Evolutionary conservation across 1,140 invertebrate species (phyloP), one percentile per base, ranked within the genome.

Genomic region (Bathynomus jamesi): DNA sequence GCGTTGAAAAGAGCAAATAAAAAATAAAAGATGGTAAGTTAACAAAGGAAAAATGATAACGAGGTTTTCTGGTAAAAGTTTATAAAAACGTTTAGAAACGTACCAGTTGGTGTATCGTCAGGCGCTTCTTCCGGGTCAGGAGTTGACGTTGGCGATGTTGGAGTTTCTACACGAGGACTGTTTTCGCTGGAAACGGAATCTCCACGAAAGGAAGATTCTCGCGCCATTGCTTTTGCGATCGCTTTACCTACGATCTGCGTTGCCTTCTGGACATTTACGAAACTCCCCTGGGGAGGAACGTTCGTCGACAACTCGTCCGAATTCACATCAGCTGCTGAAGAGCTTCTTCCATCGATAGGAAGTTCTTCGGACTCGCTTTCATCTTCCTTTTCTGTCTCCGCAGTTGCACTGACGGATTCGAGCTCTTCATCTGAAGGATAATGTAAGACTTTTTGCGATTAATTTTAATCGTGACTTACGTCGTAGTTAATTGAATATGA

Each of bases 161-260:
- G 40, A 3, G 40, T 53, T 53, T 21, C 40, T 17, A 53, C 40
- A 53, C 13, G 40, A 53, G 40, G 21, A 5, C 40, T 5, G 2
- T 21, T 21, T 3, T 53, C 40, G 21, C 40, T 53, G 5, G 40
- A 53, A 11, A 53, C 13, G 21, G 40, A 53, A 53, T 53, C 40
- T 53, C 40, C 71, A 31, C 75, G 30, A 25, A 65, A 71, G 10
- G 71, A 73, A 27, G 66, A 71, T 61, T 76, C 75, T 11, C 75
- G 60, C 8, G 75, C 72, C 75, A 76, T 76, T 28, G 75, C 75
- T 31, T 76, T 76, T 27, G 75, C 75, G 17, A 76, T 76, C 28
- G 75, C 75, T 53, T 73, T 73, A 21, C 75, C 75, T 0, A 76
- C 72, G 28, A 76, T 76, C 21, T 60, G 53, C 10, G 75, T 64